Conservation (phyloP, 2,888 invertebrate species). For the Neoitamus cyanurus region DNA sequence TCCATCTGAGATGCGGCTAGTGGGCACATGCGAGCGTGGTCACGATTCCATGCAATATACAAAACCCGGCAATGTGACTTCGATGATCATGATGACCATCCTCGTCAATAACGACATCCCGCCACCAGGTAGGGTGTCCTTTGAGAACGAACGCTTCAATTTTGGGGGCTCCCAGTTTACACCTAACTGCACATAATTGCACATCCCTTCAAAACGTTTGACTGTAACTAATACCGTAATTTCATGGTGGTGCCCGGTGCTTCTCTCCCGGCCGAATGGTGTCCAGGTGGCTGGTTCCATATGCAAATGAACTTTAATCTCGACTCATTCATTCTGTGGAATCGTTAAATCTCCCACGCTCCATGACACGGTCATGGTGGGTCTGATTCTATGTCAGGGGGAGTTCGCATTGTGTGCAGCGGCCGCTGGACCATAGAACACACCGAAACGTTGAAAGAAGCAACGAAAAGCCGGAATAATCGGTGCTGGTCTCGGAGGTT, state of each 20-base stretch:
- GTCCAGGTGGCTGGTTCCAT: neutral
- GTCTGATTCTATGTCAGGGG: neutral
- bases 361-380: neutral
- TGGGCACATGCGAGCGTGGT: neutral
- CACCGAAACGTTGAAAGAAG: slow-evolving; percentile 2
- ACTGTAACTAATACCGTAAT: slow-evolving; percentile 39
- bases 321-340: slow-evolving; percentile 38
- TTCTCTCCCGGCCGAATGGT: neutral
- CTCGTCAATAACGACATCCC: neutral
- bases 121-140: neutral
- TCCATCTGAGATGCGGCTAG: neutral
- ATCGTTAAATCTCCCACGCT: slow-evolving; percentile 21
- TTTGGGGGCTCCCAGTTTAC: slow-evolving; percentile 25
- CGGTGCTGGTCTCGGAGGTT: neutral
- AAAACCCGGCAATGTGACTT: neutral
- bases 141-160: slow-evolving; percentile 18
- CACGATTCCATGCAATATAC: neutral
- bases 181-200: slow-evolving; percentile 28
- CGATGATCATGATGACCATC: neutral
- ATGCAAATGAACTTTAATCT: slow-evolving; percentile 43
- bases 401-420: neutral
- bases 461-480: neutral
- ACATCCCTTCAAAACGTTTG: slow-evolving; percentile 11
- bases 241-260: neutral
- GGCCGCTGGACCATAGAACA: neutral